Evolutionary conservation across 2,888 invertebrate genomes (phyloP), one percentile per base, ranked within the genome.

Genomic region (Aphelenchoides bicaudatus): DNA sequence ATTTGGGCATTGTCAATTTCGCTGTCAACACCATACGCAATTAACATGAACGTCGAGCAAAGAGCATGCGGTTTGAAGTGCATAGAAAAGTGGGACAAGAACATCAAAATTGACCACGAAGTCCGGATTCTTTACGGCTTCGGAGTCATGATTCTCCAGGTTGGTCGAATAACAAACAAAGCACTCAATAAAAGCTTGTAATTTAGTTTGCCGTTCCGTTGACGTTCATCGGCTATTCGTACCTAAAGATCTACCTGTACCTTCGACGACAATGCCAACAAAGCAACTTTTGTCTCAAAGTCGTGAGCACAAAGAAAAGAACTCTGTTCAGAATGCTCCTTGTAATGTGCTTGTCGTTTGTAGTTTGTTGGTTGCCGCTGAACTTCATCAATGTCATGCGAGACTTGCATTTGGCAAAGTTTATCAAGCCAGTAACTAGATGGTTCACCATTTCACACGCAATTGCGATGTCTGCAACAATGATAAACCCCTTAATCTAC

Each of bases 301-400:
- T 51, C 25, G 55, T 46, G n/a, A 54, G 25, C 28, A 39, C 49
- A 39, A 56, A 54, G 43, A 55, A 56, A 53, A 39, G 31, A 19
- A 38, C 47, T 8, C 23, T 23, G 31, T 23, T 58, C 80, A 86
- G 90, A 67, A 98, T 96, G 96, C 83, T 98, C 60, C 91, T 96
- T 61, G 88, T 91, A 1, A 98, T 98, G 96, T 96, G 85, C 8
- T 87, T 88, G 10, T 90, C 96, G 54, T 98, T 98, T 79, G 90
- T 91, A 0, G 83, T 90, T n/a, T 94, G 92, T 30, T 98, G 96
- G 69, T 83, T 83, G 64, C 84, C 84, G 0, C 78, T 96, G 59
- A 96, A 96, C 79, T 82, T 88, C 52, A 87, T 91, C 8, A 77
- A 77, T 55, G 62, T 73, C 19, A 63, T 78, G 56, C 69, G 71